These are phyloP conservation scores for Drosophila athabasca DNA, from an alignment of 1,140 invertebrate genomes.

Conservation along the genomic window DNA sequence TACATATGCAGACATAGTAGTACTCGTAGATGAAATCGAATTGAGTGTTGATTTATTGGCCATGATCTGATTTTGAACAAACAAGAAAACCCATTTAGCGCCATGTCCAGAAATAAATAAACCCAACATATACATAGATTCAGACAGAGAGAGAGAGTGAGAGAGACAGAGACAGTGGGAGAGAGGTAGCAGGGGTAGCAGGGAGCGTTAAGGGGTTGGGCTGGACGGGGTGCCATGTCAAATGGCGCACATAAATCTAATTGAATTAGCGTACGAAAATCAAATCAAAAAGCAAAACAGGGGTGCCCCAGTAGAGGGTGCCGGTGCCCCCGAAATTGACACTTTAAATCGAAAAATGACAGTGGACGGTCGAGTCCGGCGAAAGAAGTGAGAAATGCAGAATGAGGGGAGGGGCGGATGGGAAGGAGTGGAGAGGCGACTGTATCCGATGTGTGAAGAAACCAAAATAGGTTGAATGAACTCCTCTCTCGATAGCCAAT, in stretches of 20 bases:
- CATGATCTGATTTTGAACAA: slow-evolving; percentile 78
- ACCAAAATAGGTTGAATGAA: slow-evolving; percentile 29
- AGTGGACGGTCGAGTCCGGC: no score
- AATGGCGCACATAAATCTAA: slow-evolving; percentile 75
- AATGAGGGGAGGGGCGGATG: not conserved
- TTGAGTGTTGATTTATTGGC: slow-evolving; percentile 78
- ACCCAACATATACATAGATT: slow-evolving; percentile 26
- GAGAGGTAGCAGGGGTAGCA: not conserved
- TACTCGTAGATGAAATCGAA: slow-evolving; percentile 52
- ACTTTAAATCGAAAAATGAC: slow-evolving; percentile 40
- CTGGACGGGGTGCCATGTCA: slow-evolving; percentile 43
- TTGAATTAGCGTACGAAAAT: slow-evolving; percentile 75
- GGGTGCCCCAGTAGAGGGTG: slow-evolving; percentile 7
- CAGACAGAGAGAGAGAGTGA: slow-evolving; percentile 5
- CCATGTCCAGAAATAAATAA: slow-evolving; percentile 75
- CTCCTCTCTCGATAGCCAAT: not conserved
- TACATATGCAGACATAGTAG: not conserved
- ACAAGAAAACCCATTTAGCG: slow-evolving; percentile 76
- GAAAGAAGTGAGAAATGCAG: not conserved
- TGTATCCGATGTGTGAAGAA: slow-evolving; percentile 10
- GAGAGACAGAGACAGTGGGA: not conserved
- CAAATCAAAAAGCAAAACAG: slow-evolving; percentile 56
- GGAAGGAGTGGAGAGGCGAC: not conserved
- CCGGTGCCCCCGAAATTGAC: slow-evolving; percentile 49
- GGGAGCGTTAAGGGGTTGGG: not conserved